Evolutionary conservation across 2,888 invertebrate genomes (phyloP).

Genomic region (Prenolepis imparis): DNA sequence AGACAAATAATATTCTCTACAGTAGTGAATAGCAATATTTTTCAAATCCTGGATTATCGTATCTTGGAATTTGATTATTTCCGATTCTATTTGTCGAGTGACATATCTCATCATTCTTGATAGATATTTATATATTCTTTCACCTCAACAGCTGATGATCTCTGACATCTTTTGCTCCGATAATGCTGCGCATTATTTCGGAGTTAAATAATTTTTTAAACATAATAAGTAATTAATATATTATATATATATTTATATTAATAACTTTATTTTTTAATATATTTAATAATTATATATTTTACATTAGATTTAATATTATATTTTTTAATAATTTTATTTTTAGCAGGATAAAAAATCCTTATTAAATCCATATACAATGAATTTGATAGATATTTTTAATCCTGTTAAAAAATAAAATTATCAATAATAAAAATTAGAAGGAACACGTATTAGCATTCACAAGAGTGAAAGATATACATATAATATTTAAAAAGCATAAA

Average conservation of each 20-base stretch:
- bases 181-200: background rate
- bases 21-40: background rate
- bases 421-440: background rate
- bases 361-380: too few relatives aligned
- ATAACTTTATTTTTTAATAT: too few relatives aligned
- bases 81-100: background rate
- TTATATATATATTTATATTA: too few relatives aligned
- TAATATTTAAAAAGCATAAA: background rate
- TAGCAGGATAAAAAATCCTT: too few relatives aligned
- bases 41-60: background rate
- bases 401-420: background rate
- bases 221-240: too few relatives aligned
- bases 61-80: background rate
- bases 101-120: background rate
- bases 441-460: background rate
- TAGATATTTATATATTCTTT: too few relatives aligned
- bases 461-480: background rate
- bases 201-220: background rate
- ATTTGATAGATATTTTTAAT: background rate
- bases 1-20: background rate
- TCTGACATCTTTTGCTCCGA: background rate
- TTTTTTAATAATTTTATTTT: too few relatives aligned
- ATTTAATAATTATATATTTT: too few relatives aligned
- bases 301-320: too few relatives aligned
- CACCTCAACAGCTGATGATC: background rate